Percentiles rank a stretch among this genome's conserved stretches.
These are phyloP conservation scores for Alexandromys fortis DNA, from an alignment of 2,113 vertebrate species.

Conservation along the genomic window DNA sequence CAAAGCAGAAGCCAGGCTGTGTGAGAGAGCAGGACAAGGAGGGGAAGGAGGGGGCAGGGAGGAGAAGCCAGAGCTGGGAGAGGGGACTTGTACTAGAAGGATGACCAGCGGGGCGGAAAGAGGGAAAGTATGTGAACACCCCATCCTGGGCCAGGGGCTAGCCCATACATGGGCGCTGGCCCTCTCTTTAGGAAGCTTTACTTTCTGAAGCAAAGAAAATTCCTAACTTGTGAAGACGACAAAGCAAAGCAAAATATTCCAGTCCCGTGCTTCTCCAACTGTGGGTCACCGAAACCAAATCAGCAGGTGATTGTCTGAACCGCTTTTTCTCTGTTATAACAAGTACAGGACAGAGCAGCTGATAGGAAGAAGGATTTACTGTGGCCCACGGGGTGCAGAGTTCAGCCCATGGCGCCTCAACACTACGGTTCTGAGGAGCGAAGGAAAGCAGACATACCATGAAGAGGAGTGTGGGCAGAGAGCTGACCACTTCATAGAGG, in stretches of 20 bases:
- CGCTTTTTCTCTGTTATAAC: not conserved
- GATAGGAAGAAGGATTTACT: not conserved
- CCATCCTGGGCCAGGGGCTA: not conserved
- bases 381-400: not conserved
- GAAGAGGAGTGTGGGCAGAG: not conserved
- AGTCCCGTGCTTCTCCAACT: not conserved
- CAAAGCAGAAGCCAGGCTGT: slow-evolving; percentile 17
- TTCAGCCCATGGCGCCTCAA: not conserved
- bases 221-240: not conserved
- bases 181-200: not conserved
- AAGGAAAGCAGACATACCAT: not conserved
- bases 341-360: not conserved
- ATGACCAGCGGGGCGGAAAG: rapidly evolving
- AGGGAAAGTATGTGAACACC: not conserved
- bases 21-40: not conserved
- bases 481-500: not conserved
- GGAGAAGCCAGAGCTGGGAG: not conserved
- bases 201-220: not conserved
- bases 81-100: rapidly evolving
- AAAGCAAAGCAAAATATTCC: not conserved
- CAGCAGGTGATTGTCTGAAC: not conserved
- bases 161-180: not conserved
- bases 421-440: not conserved
- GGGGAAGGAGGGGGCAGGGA: rapidly evolving
- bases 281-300: not conserved